Percentiles rank a stretch among this genome's conserved stretches.
Evolutionary conservation across 1,140 invertebrate species (phyloP).

Genomic region (Muscidifurax raptorellus): DNA sequence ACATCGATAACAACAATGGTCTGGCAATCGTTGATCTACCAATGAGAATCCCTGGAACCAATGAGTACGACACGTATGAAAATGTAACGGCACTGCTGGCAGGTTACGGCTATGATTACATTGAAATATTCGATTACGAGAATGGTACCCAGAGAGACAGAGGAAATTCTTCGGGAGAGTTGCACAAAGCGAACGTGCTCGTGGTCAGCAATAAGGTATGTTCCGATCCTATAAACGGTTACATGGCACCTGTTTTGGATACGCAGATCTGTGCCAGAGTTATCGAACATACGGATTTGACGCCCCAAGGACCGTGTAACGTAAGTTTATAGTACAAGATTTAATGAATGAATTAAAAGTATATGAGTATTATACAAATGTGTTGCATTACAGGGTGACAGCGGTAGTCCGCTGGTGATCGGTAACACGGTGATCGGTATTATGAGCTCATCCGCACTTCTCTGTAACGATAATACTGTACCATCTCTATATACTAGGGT

Average conservation of each 20-base stretch:
- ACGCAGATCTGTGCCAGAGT: constrained; percentile 20
- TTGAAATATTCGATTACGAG: not conserved
- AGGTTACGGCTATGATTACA: not conserved
- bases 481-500: not conserved
- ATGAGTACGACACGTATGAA: not conserved
- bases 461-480: not conserved
- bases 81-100: not conserved
- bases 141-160: not conserved
- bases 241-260: too few relatives aligned
- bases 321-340: constrained; percentile 15
- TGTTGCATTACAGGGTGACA: constrained; percentile 2
- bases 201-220: not conserved
- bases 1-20: not conserved
- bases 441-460: not conserved
- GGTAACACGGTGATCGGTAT: not conserved
- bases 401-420: not conserved
- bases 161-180: not conserved
- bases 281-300: constrained; percentile 6
- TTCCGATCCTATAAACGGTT: not conserved
- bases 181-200: not conserved
- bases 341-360: too few relatives aligned
- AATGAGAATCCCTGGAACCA: not conserved
- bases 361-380: not conserved
- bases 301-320: constrained; percentile 32
- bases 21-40: not conserved